Evolutionary conservation across 2,888 invertebrate species (phyloP).

Genomic region (Dryomyza anilis): DNA sequence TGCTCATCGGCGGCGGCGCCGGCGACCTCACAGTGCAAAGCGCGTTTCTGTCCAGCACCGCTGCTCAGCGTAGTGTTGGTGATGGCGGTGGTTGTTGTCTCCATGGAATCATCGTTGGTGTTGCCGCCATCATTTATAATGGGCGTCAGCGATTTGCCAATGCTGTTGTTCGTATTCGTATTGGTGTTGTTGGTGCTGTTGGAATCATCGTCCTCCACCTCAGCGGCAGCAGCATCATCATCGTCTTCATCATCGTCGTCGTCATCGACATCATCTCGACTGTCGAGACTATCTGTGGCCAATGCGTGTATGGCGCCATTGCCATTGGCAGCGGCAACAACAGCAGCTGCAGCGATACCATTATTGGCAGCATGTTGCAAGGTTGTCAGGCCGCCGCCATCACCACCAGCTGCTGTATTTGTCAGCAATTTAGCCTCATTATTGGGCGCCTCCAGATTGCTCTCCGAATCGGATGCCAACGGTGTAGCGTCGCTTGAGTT

Average conservation of each 20-base stretch:
- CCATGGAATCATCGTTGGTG: constrained; percentile 33
- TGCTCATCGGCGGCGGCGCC: constrained; percentile 27
- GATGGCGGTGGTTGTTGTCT: constrained; percentile 33
- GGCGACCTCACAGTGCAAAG: constrained; percentile 44
- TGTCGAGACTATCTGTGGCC: constrained; percentile 36
- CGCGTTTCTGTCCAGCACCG: constrained; percentile 45
- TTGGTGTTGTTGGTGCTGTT: constrained; percentile 38
- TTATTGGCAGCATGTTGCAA: constrained; percentile 29
- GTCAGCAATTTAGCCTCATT: constrained; percentile 48
- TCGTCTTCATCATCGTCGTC: constrained; percentile 32
- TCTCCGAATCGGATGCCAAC: constrained; percentile 70
- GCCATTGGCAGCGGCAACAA: constrained; percentile 43
- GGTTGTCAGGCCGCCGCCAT: constrained; percentile 20
- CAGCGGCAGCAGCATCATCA: constrained; percentile 42
- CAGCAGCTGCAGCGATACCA: constrained; percentile 45
- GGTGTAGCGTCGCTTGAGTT: constrained; percentile 54
- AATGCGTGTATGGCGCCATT: constrained; percentile 42
- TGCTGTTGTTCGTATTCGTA: constrained; percentile 45
- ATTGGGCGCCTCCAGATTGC: constrained; percentile 74
- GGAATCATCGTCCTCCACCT: constrained; percentile 47
- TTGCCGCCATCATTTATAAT: constrained; percentile 34
- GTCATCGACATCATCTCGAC: constrained; percentile 19
- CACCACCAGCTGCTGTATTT: neutral
- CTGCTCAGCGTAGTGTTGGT: constrained; percentile 27
- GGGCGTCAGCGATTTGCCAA: constrained; percentile 33